A percentile compares a stretch with the other conserved stretches of the same genome.
Conservation (phyloP, 35 echinoderm and acorn worm species). For the Ptychodera flava region DNA sequence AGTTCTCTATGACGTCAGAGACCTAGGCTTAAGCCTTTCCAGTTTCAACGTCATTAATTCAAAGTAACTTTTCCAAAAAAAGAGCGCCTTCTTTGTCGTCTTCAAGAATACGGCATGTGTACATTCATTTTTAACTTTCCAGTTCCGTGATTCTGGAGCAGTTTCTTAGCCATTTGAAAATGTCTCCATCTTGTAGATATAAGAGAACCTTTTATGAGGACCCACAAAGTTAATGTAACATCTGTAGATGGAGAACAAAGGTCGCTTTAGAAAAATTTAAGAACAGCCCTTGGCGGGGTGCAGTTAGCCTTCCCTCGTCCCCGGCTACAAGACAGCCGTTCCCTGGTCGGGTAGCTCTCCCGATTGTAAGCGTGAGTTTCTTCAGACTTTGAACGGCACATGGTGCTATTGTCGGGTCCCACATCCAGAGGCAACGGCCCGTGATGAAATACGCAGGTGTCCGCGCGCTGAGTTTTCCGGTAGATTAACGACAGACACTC, state of each 20-base stretch:
- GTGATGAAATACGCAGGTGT: neutral
- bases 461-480: neutral
- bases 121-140: too few relatives aligned
- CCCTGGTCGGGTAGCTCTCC: neutral
- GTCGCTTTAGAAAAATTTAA: neutral
- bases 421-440: neutral
- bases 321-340: neutral
- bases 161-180: too few relatives aligned
- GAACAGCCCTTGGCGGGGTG: neutral
- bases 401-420: neutral
- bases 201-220: too few relatives aligned
- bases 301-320: neutral
- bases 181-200: too few relatives aligned
- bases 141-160: too few relatives aligned
- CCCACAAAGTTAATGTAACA: constrained; percentile 2
- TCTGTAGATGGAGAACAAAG: neutral
- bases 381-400: neutral
- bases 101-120: too few relatives aligned
- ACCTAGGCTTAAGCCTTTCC: too few relatives aligned
- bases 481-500: neutral
- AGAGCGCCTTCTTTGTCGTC: too few relatives aligned
- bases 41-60: too few relatives aligned
- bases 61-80: too few relatives aligned
- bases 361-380: neutral
- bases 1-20: too few relatives aligned